Evolutionary conservation across 2,113 vertebrate genomes (phyloP).

Genomic region (Recurvirostra avosetta): DNA sequence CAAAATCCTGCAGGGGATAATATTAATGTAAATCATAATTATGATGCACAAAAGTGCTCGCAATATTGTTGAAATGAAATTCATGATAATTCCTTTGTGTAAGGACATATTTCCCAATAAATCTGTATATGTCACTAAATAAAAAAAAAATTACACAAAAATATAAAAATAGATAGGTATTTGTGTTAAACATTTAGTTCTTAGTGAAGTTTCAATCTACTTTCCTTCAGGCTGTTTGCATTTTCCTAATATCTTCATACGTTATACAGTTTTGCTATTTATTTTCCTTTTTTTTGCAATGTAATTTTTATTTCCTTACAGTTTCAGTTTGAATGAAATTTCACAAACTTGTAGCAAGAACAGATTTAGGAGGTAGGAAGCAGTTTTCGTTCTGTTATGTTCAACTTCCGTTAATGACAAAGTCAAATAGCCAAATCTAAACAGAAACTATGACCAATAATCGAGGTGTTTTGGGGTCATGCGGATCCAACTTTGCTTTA

Average conservation of each 20-base stretch:
- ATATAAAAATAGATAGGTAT: background rate
- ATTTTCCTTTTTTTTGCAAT: background rate
- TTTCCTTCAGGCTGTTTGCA: background rate
- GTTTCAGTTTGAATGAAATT: background rate
- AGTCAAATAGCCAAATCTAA: background rate
- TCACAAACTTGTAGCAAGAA: background rate
- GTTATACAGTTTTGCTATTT: background rate
- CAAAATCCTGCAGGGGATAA: background rate
- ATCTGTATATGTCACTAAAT: background rate
- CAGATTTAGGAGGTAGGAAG: background rate
- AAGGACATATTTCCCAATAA: background rate
- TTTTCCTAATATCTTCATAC: background rate
- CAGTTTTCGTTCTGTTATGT: background rate
- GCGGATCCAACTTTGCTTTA: background rate
- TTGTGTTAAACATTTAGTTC: background rate
- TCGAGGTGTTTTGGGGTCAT: rapidly evolving
- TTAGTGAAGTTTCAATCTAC: background rate
- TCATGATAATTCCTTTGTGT: background rate
- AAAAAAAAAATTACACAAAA: background rate
- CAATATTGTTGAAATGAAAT: background rate
- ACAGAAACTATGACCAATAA: background rate
- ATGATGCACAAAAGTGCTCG: background rate
- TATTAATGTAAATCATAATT: background rate
- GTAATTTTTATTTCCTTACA: background rate
- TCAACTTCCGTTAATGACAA: background rate